These are phyloP conservation scores for Patagioenas fasciata DNA, from an alignment of 2,113 vertebrate genomes.

Conservation along the genomic window DNA sequence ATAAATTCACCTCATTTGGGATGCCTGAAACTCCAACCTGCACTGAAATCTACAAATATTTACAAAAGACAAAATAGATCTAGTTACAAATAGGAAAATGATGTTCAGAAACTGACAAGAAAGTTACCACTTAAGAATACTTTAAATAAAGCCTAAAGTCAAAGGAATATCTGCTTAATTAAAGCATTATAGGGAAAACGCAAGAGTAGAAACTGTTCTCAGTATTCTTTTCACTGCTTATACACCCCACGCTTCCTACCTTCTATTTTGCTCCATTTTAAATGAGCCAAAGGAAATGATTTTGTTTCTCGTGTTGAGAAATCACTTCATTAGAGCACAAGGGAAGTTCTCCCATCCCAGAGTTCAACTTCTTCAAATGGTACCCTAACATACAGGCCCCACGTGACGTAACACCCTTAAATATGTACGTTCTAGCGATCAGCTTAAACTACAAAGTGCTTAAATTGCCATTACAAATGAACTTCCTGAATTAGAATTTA, in stretches of 20 bases:
- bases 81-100: not conserved
- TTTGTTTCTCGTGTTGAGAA: not conserved
- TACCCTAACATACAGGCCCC: not conserved
- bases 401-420: not conserved
- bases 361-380: not conserved
- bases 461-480: not conserved
- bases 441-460: not conserved
- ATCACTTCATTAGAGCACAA: accelerated
- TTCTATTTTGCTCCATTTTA: not conserved
- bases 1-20: not conserved
- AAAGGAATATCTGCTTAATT: not conserved
- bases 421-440: not conserved
- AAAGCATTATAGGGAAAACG: not conserved
- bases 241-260: not conserved
- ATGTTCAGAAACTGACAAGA: not conserved
- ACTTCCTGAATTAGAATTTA: not conserved
- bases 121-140: not conserved
- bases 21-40: not conserved
- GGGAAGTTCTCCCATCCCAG: not conserved
- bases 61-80: not conserved
- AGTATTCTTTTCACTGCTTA: not conserved
- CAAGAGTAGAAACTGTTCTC: not conserved
- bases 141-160: not conserved
- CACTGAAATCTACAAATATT: not conserved
- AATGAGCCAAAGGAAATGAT: not conserved